Base-by-base conservation (phyloP, 2,888 invertebrate genomes). In the Myopa tessellatipennis region DNA sequence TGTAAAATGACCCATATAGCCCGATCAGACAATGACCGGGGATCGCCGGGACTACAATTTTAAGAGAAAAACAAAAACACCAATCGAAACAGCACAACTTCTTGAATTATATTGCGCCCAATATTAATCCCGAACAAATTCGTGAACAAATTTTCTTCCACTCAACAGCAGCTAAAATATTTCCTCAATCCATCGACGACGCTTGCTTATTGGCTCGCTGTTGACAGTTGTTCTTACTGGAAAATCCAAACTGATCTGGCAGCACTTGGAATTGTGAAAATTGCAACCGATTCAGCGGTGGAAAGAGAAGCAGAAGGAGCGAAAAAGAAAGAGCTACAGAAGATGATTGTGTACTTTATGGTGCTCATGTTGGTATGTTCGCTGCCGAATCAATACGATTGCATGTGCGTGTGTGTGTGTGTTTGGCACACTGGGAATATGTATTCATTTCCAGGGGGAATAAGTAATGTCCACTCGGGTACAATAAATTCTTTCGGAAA, bases 361-460 rank as follows among this genome's bases (percentile, higher is more conserved):
- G 60, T 75, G 69, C 68, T 65, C 60, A 69, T 26, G 34, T 50
- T 50, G 14, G n/a, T 72, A 40, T 69, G 60, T 18, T 61, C 1
- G 70, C 65, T 38, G 38, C 14, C 14, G 34, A 38, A 65, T 14
- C 65, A 26, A 34, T 14, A 12, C 36, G 4, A 26, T 3, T 45
- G n/a, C 50, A 10, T 45, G 50, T 50, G 74, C 50, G 50, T 50
- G 65, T 45, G 63, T 74, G 18, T 73, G 71, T 55, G 38, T 73
- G 61, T 61, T 40, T 73, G 50, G 60, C 73, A 61, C 63, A 65
- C 74, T 67, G 71, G 74, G 71, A 67, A 76, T 78, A 85, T 83
- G 86, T 86, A 85, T 87, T 86, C 86, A 86, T 87, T 87, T 87
- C 86, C 86, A 84, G 86, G 86, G 86, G 86, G 86, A 86, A 87